Conservation (phyloP, 1,140 invertebrate genomes). For the Galleria mellonella region DNA sequence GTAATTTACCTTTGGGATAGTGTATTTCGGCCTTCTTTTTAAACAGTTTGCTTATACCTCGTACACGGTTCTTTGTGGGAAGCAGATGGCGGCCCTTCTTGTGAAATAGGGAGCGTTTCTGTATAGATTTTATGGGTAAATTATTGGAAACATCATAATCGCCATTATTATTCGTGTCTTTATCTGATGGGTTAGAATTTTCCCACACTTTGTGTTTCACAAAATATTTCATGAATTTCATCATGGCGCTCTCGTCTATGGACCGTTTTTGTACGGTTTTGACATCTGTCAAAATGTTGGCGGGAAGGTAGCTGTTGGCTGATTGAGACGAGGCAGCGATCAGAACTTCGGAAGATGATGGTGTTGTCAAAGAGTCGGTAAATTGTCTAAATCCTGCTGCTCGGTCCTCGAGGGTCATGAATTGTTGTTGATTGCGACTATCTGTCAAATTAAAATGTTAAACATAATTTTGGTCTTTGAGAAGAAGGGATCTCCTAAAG, state of each 20-base stretch:
- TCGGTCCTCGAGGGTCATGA: no score
- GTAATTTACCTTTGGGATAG: no score
- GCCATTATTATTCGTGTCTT: conserved; percentile 1
- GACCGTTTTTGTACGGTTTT: conserved; percentile 26
- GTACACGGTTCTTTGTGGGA: no score
- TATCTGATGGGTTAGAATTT: conserved; percentile 15
- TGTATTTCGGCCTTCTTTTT: background rate
- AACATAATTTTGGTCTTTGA: no score
- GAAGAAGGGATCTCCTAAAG: no score
- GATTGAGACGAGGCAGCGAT: conserved; percentile 3
- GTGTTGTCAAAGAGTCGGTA: background rate
- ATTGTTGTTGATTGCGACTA: no score
- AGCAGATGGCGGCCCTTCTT: conserved; percentile 6
- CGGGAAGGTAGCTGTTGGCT: background rate
- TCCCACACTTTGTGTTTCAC: conserved; percentile 49
- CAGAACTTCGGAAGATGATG: conserved; percentile 7
- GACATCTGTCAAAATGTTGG: conserved; percentile 1
- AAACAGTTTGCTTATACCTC: background rate
- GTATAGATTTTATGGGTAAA: conserved; percentile 15
- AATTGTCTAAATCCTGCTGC: no score
- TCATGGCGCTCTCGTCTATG: conserved; percentile 18
- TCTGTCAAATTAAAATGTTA: no score
- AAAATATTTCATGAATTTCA: conserved; percentile 40
- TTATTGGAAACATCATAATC: conserved; percentile 29
- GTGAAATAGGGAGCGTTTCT: conserved; percentile 17